Conservation (phyloP, 2,797 vertebrate species). For the Valencia hispanica region DNA sequence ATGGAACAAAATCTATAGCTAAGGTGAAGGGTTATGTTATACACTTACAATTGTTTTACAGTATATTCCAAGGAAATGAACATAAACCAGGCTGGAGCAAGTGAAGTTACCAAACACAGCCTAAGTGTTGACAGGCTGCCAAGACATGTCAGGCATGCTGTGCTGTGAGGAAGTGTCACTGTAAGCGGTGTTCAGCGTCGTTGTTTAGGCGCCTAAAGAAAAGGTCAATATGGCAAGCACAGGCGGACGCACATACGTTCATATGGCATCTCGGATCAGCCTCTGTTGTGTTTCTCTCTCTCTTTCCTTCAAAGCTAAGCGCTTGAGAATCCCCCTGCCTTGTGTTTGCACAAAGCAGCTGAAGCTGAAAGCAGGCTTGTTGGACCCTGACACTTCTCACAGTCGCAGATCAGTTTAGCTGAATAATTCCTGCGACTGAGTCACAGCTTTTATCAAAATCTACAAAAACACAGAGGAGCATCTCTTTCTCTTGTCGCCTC, state of each 20-base stretch:
- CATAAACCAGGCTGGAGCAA: slow-evolving; percentile 4
- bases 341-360: slow-evolving; percentile 42
- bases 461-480: slow-evolving; percentile 11
- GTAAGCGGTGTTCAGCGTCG: slow-evolving; percentile 18
- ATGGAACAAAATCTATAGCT: not conserved
- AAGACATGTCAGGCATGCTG: slow-evolving; percentile 56
- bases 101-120: slow-evolving; percentile 47
- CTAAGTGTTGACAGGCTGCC: slow-evolving; percentile 45
- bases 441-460: slow-evolving; percentile 39
- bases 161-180: slow-evolving; percentile 37
- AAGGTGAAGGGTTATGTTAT: not conserved
- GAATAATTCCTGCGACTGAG: slow-evolving; percentile 19
- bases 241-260: slow-evolving; percentile 28
- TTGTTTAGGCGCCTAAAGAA: slow-evolving; percentile 46
- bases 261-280: slow-evolving; percentile 46
- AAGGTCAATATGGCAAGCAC: slow-evolving; percentile 54
- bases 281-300: not conserved
- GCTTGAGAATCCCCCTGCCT: slow-evolving; percentile 17
- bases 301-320: not conserved
- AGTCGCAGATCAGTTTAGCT: slow-evolving; percentile 29
- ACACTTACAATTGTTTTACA: not conserved
- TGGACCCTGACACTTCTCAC: slow-evolving; percentile 18
- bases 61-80: slow-evolving; percentile 31
- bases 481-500: slow-evolving; percentile 23
- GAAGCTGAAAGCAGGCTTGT: slow-evolving; percentile 23